Evolutionary conservation across 2,888 invertebrate genomes (phyloP), one percentile per base, ranked within the genome.

Genomic region (Nomada hirtipes): DNA sequence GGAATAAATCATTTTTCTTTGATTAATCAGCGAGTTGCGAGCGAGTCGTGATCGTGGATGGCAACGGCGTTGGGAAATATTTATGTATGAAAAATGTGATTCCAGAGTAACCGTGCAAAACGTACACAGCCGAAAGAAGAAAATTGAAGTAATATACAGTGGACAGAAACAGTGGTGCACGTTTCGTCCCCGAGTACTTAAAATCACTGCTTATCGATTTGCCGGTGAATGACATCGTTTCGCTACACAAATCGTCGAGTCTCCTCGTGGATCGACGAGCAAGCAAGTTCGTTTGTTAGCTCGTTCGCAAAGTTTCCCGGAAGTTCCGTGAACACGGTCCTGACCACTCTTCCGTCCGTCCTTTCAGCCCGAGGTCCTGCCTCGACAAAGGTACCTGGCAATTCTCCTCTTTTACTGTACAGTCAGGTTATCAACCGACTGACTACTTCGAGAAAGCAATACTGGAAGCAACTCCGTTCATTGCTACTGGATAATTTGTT

Each of bases 201-300:
- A 75, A 79, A 72, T 68, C 79, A 69, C 69, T 47, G 47, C 60
- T 79, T 79, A 83, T 79, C 74, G 85, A 84, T 64, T 73, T 18
- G 29, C 53, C 52, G 68, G 71, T 36, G 47, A 52, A 15, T 79
- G 72, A 50, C 61, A 69, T 68, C 83, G 67, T 77, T 65, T 80
- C 83, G 77, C 70, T 79, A 81, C 68, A 86, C 83, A 81, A 86
- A 84, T 86, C 86, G 57, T 64, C 75, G 67, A 63, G 72, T 75
- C 73, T 64, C 79, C 59, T 50, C 47, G 69, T 59, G 55, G 65
- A 84, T 59, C 57, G 68, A 60, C 52, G 61, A 72, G 47, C 67
- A 44, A 47, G 63, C 60, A 82, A 85, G 85, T 85, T 85, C 71
- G 74, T 84, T 85, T 76, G 84, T 82, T 85, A 75, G 86, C 72